Base-by-base conservation (phyloP, 2,888 invertebrate species). In the Drosophila ochracea region DNA sequence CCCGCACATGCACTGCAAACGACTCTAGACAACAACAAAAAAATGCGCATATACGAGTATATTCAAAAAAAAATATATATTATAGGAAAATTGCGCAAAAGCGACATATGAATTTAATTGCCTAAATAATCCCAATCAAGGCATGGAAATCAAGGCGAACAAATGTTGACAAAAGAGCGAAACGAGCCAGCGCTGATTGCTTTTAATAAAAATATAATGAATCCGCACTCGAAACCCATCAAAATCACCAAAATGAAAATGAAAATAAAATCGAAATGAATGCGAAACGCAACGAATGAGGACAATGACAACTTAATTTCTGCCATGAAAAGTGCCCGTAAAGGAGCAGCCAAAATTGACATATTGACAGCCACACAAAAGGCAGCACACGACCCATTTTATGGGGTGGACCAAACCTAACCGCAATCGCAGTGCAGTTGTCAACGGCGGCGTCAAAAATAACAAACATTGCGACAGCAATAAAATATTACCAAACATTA, bases 181-280 rank as follows among this genome's bases (percentile, higher is more conserved):
- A 54, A 77, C 43, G 70, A 79, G 68, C 70, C 52, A 68, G 57
- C 70, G 76, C 70, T 78, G 89, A 89, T 90, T 91, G 84, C 86
- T 77, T 86, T 89, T 90, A 90, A 89, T 89, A 91, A 89, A 89
- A 89, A 90, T 91, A 91, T 89, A 84, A 89, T 89, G 87, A 75
- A 68, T 73, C 75, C 78, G 80, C 86, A 91, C 78, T 85, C 53
- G 76, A 78, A 67, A 53, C 61, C 72, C 65, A 70, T 37, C 63
- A 59, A 66, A 66, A 59, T 43, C 69, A 73, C 67, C 50, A 63
- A 65, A 69, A 64, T 43, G 70, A 73, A 68, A 64, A 74, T 55
- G 43, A 54, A 77, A 67, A 77, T 58, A 64, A 68, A 75, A 65
- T 69, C 69, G 64, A 73, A 72, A 82, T 68, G 73, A 83, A 81